Conservation (phyloP, 2,113 vertebrate genomes). For the Melierax canorus region DNA sequence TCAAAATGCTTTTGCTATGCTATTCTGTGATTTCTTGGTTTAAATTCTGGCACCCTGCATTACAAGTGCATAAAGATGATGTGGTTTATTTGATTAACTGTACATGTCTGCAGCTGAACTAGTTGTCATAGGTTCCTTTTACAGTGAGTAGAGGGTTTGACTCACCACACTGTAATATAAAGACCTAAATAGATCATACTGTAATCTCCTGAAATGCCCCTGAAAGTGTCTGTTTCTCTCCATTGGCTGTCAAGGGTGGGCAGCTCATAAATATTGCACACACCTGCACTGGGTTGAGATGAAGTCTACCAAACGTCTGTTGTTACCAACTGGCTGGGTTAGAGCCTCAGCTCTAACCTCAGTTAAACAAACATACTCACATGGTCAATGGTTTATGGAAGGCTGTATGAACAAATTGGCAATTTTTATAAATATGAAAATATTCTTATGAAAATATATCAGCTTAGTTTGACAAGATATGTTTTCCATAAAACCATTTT, state of each 20-base stretch:
- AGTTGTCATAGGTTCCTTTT: neutral
- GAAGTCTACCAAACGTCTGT: neutral
- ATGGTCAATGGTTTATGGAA: too few relatives aligned
- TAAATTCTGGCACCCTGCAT: neutral
- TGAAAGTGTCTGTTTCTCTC: neutral
- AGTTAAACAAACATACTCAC: neutral
- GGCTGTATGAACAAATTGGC: neutral
- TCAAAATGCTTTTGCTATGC: neutral
- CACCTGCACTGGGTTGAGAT: neutral
- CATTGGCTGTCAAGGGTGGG: neutral
- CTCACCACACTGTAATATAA: neutral
- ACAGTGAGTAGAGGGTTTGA: neutral
- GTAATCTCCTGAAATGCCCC: neutral
- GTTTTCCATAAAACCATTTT: neutral
- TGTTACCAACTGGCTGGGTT: neutral
- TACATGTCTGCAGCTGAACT: neutral
- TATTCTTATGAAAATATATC: neutral
- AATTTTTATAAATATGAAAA: neutral
- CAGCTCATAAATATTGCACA: neutral
- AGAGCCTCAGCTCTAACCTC: neutral
- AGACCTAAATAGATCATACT: neutral
- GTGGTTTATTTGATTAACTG: neutral
- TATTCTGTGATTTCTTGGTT: neutral
- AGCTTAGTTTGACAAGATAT: neutral
- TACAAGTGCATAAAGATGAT: neutral